Base-by-base conservation (phyloP, 1,140 invertebrate genomes). In the Zaprionus nigranus region DNA sequence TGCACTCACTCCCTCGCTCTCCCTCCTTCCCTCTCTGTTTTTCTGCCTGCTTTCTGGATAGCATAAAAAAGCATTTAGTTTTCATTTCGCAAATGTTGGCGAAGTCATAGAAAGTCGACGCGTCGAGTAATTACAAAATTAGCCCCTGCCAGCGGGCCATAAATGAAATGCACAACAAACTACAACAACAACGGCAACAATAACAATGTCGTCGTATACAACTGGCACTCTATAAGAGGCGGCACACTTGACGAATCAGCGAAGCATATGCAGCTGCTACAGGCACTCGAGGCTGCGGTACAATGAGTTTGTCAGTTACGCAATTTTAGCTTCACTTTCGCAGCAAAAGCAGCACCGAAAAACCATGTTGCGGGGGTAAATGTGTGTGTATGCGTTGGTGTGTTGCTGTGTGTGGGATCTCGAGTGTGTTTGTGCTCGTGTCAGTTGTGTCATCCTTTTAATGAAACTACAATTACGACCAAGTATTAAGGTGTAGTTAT, bases 41-140 rank as follows among this genome's bases (percentile, higher is more conserved):
- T 7, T 9, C 28, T 30, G 28, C 24, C 24, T 3, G 24, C 26
- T 28, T 15, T n/a, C 7, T n/a, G 58, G 43, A 12, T n/a, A 34
- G 24, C 68, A 65, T 69, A 83, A 83, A 83, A 83, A 86, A 86
- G 67, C 80, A 79, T 70, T 76, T 75, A 82, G 60, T 73, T 83
- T 62, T 57, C 68, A 69, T 80, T 87, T 71, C 61, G 43, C 64
- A 76, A 82, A 72, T 76, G 76, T 62, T 53, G 66, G 20, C 69
- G 82, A 85, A 84, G 82, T 84, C 82, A 84, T 84, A 85, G 82
- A 85, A 85, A 86, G 79, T 85, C 69, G 79, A 72, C 83, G 84
- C 81, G 83, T 87, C 81, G 78, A 81, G 83, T 87, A 87, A 88
- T 87, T 87, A 88, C 70, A 70, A 87, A 87, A 87, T 87, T 88